Base-by-base conservation (phyloP, 2,113 vertebrate species). In the Oncorhynchus masou region DNA sequence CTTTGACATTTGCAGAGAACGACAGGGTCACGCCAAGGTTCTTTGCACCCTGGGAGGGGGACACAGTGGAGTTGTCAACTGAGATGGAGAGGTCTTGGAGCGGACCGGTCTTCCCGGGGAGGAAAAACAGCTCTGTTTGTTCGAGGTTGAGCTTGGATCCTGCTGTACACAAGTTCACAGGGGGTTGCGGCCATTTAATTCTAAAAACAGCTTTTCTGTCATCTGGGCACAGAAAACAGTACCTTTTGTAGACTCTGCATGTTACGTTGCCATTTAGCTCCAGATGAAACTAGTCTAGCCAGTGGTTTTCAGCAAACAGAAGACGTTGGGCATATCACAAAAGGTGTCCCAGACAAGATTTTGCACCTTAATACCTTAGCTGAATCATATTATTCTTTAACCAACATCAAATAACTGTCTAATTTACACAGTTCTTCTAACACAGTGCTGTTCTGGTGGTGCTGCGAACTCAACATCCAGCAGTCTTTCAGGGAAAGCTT, bases 211-310 rank as follows among this genome's bases (percentile, higher is more conserved):
- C 1, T 51, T 1, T 15, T 4, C 15, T 51, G 49, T 51, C 15
- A 15, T 51, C 49, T 13, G 15, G 49, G 49, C 49, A 51, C 49
- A 51, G 49, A 51, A 51, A 4, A 51, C 15, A 15, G 49, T 51
- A 51, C 49, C 49, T 24, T 34, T 69, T 59, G 59, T 6, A 16
- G 22, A 70, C 19, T 45, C 31, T 74, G n/a, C 60, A 77, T 74
- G 25, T 51, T 51, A 51, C 3, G 25, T 27, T 27, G 74, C 69
- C 51, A 54, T 45, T 15, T 6, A 3, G 12, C 72, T 70, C 20
- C 12, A 75, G 65, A 65, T 80, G 12, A 62, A 60, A 49, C 76
- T 20, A 39, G 54, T 69, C 76, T 54, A 68, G 29, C 25, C 20
- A 7, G 27, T 19, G 65, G 22, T 20, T 51, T 49, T 67, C 60